These are phyloP conservation scores for Catocala sponsa DNA, from an alignment of 2,888 invertebrate species.

Conservation along the genomic window DNA sequence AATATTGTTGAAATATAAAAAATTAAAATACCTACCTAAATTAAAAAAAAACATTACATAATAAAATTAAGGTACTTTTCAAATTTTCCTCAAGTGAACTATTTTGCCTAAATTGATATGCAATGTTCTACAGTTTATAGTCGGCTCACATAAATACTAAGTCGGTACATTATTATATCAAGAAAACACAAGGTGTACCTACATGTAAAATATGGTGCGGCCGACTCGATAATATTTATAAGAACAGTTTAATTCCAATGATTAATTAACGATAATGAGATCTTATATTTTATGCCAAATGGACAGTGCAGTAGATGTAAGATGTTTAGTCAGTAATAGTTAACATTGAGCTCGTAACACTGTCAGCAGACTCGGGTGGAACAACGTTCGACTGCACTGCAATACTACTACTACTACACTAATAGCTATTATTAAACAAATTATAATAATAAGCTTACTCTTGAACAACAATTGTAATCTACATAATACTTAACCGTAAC, in stretches of 20 bases:
- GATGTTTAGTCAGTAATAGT: constrained; percentile 28
- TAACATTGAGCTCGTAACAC: constrained; percentile 29
- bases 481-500: constrained; percentile 53
- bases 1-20: constrained; percentile 45
- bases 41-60: constrained; percentile 12
- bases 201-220: constrained; percentile 17
- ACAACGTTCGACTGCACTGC: constrained; percentile 44
- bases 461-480: constrained; percentile 46
- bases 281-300: constrained; percentile 59
- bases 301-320: constrained; percentile 47
- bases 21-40: constrained; percentile 28
- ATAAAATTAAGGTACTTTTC: constrained; percentile 23
- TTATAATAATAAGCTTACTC: constrained; percentile 35
- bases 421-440: constrained; percentile 32
- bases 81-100: constrained; percentile 27
- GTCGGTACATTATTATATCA: constrained; percentile 31
- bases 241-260: constrained; percentile 47
- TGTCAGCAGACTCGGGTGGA: constrained; percentile 13
- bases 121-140: constrained; percentile 41
- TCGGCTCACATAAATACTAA: constrained; percentile 36
- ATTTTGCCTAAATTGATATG: constrained; percentile 47
- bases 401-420: constrained; percentile 34
- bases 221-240: constrained; percentile 39
- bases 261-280: constrained; percentile 67
- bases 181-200: too few species aligned